Evolutionary conservation across 2,888 invertebrate genomes (phyloP), one percentile per base, ranked within the genome.

Genomic region (Phortica okadai): DNA sequence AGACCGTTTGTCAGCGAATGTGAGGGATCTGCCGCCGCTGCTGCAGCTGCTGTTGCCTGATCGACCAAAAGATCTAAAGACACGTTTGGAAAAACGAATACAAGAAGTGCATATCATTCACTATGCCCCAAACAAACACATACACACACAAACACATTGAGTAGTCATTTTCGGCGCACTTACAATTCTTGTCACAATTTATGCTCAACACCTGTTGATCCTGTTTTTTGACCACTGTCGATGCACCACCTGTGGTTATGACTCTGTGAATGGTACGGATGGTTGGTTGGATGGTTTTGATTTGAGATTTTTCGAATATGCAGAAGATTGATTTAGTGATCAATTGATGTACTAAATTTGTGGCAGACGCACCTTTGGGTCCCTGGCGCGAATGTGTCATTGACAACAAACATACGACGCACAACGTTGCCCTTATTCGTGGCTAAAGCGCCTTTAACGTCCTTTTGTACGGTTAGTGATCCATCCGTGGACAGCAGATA

Each of bases 101-200:
- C 2, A 70, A 70, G 33, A 6, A 45, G 45, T n/a, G n/a, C 59
- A 59, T 16, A 59, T 59, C 21, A 25, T 59, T 16, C 25, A 16
- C 59, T 16, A 59, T 59, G n/a, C 59, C 59, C 59, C 59, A 59
- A n/a, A 59, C 59, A 59, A 14, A 59, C 25, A 59, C 59, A 21
- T 7, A 25, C 21, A 21, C 59, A 59, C 59, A 59, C 14, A 59
- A 84, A 85, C 82, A 88, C 59, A 59, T 59, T 59, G 5, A 16
- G 14, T n/a, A 3, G n/a, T 59, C 21, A 21, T 59, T 21, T 8
- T 59, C 25, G 59, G 50, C 81, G 82, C 82, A 90, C 90, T 92
- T 91, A 92, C 92, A 92, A 87, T 92, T 92, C 88, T 92, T 92
- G 89, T 92, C 92, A 84, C 91, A 91, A 88, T 91, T 91, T 83